Evolutionary conservation across 2,888 invertebrate genomes (phyloP), one percentile per base, ranked within the genome.

Genomic region (Dichetophora obliterata): DNA sequence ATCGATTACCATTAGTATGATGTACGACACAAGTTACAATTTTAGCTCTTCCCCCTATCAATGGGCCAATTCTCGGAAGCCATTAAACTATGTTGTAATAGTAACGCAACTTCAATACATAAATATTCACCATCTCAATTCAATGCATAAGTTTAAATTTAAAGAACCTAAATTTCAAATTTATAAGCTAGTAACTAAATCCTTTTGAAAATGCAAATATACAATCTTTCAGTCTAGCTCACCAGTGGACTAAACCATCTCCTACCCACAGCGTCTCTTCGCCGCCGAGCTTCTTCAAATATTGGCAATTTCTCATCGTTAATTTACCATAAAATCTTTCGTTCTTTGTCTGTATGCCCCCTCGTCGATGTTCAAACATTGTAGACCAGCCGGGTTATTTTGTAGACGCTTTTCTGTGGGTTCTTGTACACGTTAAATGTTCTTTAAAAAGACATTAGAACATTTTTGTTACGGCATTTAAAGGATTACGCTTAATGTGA

Each of bases 401-500:
- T 31, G 5, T 24, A 22, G 52, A 5, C 16, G 59, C 59, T 27
- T 31, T 59, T 59, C 27, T 50, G 6, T 5, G 22, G 22, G 50
- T 48, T 48, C 16, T 50, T 50, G 72, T 27, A 73, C 72, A 78
- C 78, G 78, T 80, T 80, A 78, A 81, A 79, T 79, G 77, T 79
- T 70, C 80, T 82, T 79, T 80, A 78, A 80, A 79, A 81, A 81
- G 81, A 81, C 81, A 82, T 82, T 82, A 82, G 80, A 76, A 68
- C 74, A 78, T 80, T 79, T 82, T 79, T 78, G 81, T 80, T 81
- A 78, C 78, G 81, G 78, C 78, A 80, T 81, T 81, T 80, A 81
- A 82, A 81, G 82, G 82, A 81, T 82, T 81, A 81, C 79, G 79
- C 78, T 78, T 77, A 80, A 81, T 82, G 82, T 81, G 82, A 81